These are phyloP conservation scores for Cladopsammia gracilis DNA, from an alignment of 64 coral and sea anemone species.

Conservation along the genomic window DNA sequence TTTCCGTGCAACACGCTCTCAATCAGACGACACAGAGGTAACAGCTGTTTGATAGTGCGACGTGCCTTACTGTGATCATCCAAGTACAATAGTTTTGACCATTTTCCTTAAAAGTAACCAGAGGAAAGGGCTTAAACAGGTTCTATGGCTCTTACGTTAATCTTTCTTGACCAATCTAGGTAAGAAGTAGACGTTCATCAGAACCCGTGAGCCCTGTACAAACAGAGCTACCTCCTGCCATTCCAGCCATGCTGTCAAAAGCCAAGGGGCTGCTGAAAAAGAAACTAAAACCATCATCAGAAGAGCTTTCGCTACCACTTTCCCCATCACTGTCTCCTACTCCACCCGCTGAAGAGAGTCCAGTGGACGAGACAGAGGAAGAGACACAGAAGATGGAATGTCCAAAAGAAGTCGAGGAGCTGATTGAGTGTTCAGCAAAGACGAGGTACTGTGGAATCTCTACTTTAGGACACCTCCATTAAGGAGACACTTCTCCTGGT, in stretches of 20 bases:
- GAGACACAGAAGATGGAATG: not conserved
- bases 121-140: too few species aligned
- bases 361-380: not conserved
- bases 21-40: conserved; percentile 23
- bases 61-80: not conserved
- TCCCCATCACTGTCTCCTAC: not conserved
- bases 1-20: not conserved
- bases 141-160: not conserved
- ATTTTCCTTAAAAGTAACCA: too few species aligned
- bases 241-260: conserved; percentile 70
- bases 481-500: too few species aligned
- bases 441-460: not conserved
- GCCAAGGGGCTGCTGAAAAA: conserved; percentile 61
- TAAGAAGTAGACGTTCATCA: not conserved
- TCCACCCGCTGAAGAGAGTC: conserved; percentile 1
- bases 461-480: too few species aligned
- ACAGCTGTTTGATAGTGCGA: not conserved
- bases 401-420: conserved; percentile 33
- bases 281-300: conserved; percentile 44
- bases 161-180: not conserved
- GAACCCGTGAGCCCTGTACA: conserved; percentile 13
- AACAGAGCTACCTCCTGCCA: conserved; percentile 55
- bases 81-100: too few species aligned
- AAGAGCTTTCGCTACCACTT: not conserved
- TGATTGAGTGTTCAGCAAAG: conserved; percentile 26